Evolutionary conservation across 2,113 vertebrate genomes (phyloP), one percentile per base, ranked within the genome.

Genomic region (Ornithorhynchus anatinus): DNA sequence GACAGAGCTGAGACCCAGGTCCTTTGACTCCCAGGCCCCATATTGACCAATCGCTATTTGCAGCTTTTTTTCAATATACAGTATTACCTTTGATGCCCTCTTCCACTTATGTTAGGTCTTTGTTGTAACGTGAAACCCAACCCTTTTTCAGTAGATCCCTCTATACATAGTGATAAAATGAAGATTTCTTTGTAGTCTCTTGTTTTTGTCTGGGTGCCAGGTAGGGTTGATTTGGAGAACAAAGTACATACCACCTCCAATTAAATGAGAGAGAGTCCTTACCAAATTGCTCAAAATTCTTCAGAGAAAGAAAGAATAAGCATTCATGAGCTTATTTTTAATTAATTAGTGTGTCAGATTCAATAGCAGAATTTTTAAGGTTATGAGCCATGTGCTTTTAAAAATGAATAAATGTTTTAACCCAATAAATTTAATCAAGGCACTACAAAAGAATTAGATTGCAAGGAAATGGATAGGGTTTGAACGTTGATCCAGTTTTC

Each of bases 361-460:
- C 65, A 42, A 69, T 48, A 42, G 12, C 15, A 17, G 15, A 50
- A 25, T 50, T 70, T 72, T 72, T 57, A 45, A 50, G 47, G 31
- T 57, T 66, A 53, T 42, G 33, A 27, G 67, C 45, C 12, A 48
- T 66, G 7, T 45, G 20, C 39, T 72, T 75, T 71, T 47, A 69
- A 60, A 50, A 27, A n/a, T 8, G 59, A 61, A 44, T 69, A 72
- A 79, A 79, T 51, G 11, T 62, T 69, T n/a, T n/a, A n/a, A 27
- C 23, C 9, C 64, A 61, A 44, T 69, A 72, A 79, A 56, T 8
- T 62, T 69, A 75, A 27, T 22, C 20, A 62, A 70, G 27, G 37
- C 57, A 50, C 36, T 48, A 66, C 32, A 60, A 22, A 69, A 60
- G 56, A 44, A 25, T 77, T 77, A 45, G n/a, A 60, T 39, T 66